These are phyloP conservation scores for Augochlorella aurata DNA, from an alignment of 2,888 invertebrate species.

Conservation along the genomic window DNA sequence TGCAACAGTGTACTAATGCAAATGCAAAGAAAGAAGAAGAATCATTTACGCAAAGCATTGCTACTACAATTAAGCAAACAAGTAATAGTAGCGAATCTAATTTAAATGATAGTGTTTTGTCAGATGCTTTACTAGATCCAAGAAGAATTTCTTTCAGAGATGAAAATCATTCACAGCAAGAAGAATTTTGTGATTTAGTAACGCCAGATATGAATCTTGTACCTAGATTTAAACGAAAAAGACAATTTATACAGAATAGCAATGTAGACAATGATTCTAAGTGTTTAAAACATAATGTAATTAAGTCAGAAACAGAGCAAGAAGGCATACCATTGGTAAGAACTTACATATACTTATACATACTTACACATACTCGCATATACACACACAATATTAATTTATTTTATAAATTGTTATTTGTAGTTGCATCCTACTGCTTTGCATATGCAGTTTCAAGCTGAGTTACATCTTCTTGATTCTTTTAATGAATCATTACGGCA, in stretches of 20 bases:
- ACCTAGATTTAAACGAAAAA: constrained; percentile 73
- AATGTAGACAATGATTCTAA: constrained; percentile 53
- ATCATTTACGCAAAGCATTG: constrained; percentile 47
- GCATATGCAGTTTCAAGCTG: constrained; percentile 85
- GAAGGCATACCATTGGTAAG: constrained; percentile 67
- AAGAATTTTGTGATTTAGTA: constrained; percentile 77
- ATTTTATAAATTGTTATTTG: constrained; percentile 39
- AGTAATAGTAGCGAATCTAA: constrained; percentile 64
- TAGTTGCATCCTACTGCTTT: constrained; percentile 83
- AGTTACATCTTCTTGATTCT: constrained; percentile 85
- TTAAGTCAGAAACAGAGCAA: constrained; percentile 54
- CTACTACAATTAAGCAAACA: constrained; percentile 43
- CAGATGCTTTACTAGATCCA: constrained; percentile 75
- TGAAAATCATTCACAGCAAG: constrained; percentile 73
- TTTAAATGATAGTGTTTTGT: constrained; percentile 64
- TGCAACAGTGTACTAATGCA: constrained; percentile 38
- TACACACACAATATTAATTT: not conserved
- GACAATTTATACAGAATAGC: constrained; percentile 59
- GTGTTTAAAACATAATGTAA: constrained; percentile 44
- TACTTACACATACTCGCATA: no score
- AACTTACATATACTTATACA: constrained; percentile 1
- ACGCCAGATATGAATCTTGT: constrained; percentile 78
- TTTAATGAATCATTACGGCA: constrained; percentile 85
- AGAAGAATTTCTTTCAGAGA: constrained; percentile 78
- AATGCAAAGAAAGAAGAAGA: constrained; percentile 56